Conservation (phyloP, 2,113 vertebrate genomes). For the Etia nguti region DNA sequence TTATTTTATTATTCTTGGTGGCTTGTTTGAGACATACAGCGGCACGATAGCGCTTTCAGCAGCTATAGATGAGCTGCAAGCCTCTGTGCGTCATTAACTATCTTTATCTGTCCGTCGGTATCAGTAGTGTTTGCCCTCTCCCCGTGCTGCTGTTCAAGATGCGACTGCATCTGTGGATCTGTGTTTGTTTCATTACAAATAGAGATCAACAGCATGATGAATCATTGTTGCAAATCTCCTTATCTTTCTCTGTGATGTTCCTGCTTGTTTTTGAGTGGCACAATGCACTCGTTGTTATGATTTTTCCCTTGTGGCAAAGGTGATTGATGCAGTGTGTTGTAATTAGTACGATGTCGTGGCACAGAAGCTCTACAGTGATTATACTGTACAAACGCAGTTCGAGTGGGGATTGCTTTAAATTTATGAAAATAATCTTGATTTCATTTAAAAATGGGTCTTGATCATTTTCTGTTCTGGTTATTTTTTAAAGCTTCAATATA, state of each 20-base stretch:
- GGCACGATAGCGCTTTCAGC: constrained; percentile 8
- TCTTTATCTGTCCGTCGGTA: constrained; percentile 32
- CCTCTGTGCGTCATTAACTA: constrained; percentile 33
- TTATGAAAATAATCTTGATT: background rate
- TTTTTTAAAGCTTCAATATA: background rate
- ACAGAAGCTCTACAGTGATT: background rate
- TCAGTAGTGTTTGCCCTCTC: constrained; percentile 20
- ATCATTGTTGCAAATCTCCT: constrained; percentile 7
- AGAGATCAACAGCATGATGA: constrained; percentile 13
- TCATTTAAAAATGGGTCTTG: background rate
- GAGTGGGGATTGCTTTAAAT: background rate
- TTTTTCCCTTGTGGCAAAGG: background rate
- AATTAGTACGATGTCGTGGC: background rate
- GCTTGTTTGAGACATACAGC: background rate
- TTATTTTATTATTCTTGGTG: background rate
- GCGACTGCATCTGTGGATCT: background rate
- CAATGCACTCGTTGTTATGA: background rate
- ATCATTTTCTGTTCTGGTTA: background rate
- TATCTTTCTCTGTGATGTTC: background rate
- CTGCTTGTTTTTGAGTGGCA: constrained; percentile 1
- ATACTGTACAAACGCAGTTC: background rate
- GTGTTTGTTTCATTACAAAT: background rate
- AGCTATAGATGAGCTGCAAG: constrained; percentile 24
- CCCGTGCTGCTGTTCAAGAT: background rate
- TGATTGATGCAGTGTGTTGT: constrained; percentile 1